These are phyloP conservation scores for Neodiprion fabricii DNA, from an alignment of 1,140 invertebrate genomes.

Conservation along the genomic window DNA sequence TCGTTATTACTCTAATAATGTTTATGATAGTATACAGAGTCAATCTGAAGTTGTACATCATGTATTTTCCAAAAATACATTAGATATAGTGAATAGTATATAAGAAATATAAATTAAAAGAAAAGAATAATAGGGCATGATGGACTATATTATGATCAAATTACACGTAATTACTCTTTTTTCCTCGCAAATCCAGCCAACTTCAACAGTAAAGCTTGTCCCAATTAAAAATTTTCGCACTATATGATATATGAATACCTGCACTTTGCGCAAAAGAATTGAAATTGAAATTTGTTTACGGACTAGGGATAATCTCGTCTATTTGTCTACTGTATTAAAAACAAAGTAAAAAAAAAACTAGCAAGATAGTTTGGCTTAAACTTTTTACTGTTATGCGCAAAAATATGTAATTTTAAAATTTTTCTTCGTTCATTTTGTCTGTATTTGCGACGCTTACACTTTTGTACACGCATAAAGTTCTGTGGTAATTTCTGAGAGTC, in stretches of 20 bases:
- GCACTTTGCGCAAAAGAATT: no score
- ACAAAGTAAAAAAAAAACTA: no score
- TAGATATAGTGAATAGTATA: neutral
- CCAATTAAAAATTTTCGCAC: no score
- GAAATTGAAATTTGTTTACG: no score
- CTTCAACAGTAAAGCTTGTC: no score
- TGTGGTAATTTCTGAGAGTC: neutral
- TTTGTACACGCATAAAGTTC: conserved; percentile 20
- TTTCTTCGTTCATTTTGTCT: neutral
- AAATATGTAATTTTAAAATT: conserved; percentile 5
- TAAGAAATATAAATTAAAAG: neutral
- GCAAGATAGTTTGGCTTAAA: no score
- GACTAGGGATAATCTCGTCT: no score
- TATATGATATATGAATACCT: no score
- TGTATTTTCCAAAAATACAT: conserved; percentile 1
- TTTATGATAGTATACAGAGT: conserved; percentile 1
- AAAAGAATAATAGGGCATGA: neutral
- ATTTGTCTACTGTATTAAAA: no score
- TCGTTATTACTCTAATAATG: neutral
- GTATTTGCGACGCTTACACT: conserved; percentile 23
- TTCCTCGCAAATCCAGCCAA: no score
- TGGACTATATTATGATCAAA: neutral
- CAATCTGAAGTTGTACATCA: conserved; percentile 3
- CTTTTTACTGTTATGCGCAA: conserved; percentile 12
- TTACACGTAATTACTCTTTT: neutral